A percentile compares a stretch with the other conserved stretches of the same genome.
Conservation (phyloP, 1,140 invertebrate species). For the Bombus confusus region DNA sequence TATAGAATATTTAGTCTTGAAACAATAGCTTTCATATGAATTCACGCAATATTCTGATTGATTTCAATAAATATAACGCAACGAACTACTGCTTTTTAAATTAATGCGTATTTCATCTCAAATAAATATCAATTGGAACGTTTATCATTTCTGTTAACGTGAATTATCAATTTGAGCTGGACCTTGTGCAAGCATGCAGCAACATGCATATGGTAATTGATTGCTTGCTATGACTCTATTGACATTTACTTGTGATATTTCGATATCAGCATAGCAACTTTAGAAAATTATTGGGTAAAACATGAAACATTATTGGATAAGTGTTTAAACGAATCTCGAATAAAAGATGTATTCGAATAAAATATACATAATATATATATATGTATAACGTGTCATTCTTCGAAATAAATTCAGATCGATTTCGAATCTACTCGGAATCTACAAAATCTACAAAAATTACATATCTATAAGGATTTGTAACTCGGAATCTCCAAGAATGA, state of each 20-base stretch:
- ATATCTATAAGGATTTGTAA: not conserved
- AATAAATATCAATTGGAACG: not conserved
- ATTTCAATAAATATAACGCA: not conserved
- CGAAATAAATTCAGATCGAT: not conserved
- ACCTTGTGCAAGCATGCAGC: too few relatives aligned
- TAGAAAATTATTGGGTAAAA: too few relatives aligned
- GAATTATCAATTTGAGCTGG: not conserved
- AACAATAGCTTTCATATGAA: not conserved
- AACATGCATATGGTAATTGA: not conserved
- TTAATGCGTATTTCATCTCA: not conserved
- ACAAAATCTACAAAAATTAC: not conserved
- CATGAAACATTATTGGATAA: too few relatives aligned
- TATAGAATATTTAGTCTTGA: not conserved
- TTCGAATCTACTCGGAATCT: not conserved
- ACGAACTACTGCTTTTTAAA: too few relatives aligned
- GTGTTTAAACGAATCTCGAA: too few relatives aligned
- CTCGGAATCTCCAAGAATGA: not conserved
- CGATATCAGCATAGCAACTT: not conserved
- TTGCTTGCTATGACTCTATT: not conserved
- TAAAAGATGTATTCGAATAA: too few relatives aligned
- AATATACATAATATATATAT: too few relatives aligned
- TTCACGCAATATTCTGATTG: not conserved
- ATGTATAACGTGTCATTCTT: not conserved
- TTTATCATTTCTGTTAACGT: not conserved
- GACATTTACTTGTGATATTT: not conserved